Conservation (phyloP, 2,797 vertebrate species). For the Babyrousa celebensis region DNA sequence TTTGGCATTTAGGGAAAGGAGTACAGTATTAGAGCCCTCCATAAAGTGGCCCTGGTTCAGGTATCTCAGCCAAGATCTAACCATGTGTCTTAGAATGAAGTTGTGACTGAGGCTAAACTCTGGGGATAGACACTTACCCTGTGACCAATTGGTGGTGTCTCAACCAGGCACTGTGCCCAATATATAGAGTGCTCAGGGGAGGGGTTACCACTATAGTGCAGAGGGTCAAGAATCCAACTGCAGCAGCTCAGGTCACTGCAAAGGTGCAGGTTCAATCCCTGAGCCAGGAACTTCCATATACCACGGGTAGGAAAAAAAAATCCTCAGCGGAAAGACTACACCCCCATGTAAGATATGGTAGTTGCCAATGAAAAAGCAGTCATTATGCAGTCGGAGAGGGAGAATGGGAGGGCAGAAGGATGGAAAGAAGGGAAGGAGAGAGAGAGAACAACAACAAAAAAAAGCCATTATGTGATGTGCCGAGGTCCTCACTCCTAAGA, state of each 20-base stretch:
- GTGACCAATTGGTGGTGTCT: background rate
- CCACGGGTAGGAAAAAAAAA: background rate
- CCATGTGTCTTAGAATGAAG: background rate
- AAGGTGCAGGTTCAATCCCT: no score
- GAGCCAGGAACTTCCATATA: no score
- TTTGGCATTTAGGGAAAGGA: background rate
- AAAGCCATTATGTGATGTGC: background rate
- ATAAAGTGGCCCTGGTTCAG: background rate
- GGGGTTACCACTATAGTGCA: no score
- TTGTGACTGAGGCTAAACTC: background rate
- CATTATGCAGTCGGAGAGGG: background rate
- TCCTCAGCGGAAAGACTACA: background rate
- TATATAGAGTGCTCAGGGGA: background rate
- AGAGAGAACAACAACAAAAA: background rate
- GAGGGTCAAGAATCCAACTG: no score
- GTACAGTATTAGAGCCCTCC: background rate
- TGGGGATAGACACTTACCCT: background rate
- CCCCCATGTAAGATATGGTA: background rate
- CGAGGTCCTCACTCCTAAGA: conserved; percentile 2
- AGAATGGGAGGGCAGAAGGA: background rate
- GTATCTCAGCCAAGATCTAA: background rate
- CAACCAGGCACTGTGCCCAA: background rate
- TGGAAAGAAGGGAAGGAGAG: background rate
- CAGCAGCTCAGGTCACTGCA: no score
- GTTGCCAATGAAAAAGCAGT: background rate